Evolutionary conservation across 1,140 invertebrate species (phyloP).

Genomic region (Bradynema listronoti): DNA sequence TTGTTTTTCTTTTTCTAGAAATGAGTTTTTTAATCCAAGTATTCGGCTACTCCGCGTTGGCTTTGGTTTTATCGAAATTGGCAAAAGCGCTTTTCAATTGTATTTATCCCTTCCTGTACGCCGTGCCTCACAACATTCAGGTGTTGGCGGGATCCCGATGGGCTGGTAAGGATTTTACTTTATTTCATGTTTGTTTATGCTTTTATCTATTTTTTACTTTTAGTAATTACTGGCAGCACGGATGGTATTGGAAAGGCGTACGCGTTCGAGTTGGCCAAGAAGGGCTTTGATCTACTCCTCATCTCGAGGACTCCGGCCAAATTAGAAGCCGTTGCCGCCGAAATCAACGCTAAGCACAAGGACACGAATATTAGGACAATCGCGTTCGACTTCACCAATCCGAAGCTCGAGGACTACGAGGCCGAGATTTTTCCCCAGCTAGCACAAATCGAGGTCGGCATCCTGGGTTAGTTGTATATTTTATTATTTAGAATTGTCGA

Average conservation of each 20-base stretch:
- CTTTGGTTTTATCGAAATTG: conserved; percentile 27
- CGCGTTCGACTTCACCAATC: conserved; percentile 42
- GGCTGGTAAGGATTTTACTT: conserved; percentile 36
- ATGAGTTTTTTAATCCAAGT: conserved; percentile 3
- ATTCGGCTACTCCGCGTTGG: conserved; percentile 23
- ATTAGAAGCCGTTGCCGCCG: conserved; percentile 43
- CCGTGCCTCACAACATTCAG: conserved; percentile 38
- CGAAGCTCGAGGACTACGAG: conserved; percentile 37
- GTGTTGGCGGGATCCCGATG: conserved; percentile 49
- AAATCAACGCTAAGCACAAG: conserved; percentile 33
- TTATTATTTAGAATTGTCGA: neutral
- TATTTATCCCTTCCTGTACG: conserved; percentile 44
- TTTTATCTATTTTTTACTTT: conserved; percentile 11
- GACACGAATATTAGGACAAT: conserved; percentile 28
- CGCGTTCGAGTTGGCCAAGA: conserved; percentile 46
- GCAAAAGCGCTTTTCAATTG: conserved; percentile 26
- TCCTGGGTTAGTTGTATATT: conserved; percentile 34
- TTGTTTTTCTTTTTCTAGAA: neutral
- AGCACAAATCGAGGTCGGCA: conserved; percentile 45
- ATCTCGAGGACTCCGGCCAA: conserved; percentile 48
- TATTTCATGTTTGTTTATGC: neutral
- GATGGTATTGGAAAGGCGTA: conserved; percentile 58
- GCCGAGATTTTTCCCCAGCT: conserved; percentile 29
- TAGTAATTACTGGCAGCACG: conserved; percentile 51
- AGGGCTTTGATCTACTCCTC: conserved; percentile 49